A percentile compares a stretch with the other conserved stretches of the same genome.
Evolutionary conservation across 2,113 vertebrate genomes (phyloP).

Genomic region (Myiopsitta monachus): DNA sequence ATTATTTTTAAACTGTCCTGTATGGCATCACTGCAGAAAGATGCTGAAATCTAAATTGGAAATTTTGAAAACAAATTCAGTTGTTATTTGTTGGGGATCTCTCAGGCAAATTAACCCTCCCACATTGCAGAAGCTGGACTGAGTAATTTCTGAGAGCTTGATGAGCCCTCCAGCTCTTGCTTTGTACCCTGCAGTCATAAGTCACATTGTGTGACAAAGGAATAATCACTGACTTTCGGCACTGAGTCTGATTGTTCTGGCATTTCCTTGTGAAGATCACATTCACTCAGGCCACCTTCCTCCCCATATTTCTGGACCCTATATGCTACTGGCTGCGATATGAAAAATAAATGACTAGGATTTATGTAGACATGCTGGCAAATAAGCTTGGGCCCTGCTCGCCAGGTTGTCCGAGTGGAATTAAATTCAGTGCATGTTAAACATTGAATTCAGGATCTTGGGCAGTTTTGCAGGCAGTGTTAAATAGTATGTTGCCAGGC

Average conservation of each 20-base stretch:
- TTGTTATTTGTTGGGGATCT: background rate
- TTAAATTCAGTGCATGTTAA: background rate
- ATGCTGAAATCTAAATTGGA: background rate
- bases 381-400: background rate
- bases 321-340: background rate
- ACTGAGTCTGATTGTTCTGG: background rate
- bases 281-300: background rate
- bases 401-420: background rate
- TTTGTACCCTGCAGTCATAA: background rate
- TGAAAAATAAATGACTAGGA: background rate
- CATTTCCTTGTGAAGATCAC: fast-evolving
- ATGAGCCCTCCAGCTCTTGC: background rate
- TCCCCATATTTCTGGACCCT: background rate
- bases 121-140: background rate
- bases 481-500: background rate
- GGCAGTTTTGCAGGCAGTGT: background rate
- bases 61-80: background rate
- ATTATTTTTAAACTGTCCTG: background rate
- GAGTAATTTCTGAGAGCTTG: background rate
- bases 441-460: background rate
- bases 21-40: background rate
- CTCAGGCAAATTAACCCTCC: background rate
- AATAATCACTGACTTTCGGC: background rate
- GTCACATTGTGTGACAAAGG: background rate
- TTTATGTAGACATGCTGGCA: background rate